These are phyloP conservation scores for Volucella inflata DNA, from an alignment of 2,888 invertebrate species.

Conservation along the genomic window DNA sequence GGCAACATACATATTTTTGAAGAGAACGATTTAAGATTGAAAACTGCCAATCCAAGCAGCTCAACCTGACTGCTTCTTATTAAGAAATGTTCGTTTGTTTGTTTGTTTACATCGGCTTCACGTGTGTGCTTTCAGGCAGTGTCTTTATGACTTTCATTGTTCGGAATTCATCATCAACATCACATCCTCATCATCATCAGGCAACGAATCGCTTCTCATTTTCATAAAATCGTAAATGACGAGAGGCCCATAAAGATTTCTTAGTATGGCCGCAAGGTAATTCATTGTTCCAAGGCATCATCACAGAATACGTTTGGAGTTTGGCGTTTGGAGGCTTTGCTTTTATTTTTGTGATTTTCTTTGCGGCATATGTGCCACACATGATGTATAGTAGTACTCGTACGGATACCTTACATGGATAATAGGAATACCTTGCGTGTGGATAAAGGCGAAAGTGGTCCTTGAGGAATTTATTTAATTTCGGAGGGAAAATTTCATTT, in stretches of 20 bases:
- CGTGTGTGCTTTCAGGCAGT: background rate
- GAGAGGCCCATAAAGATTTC: conserved; percentile 46
- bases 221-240: conserved; percentile 67
- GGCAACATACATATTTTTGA: background rate
- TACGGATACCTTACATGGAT: background rate
- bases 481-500: conserved; percentile 48
- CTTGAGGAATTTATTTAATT: conserved; percentile 71
- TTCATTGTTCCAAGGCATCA: conserved; percentile 29
- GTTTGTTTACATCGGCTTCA: conserved; percentile 20
- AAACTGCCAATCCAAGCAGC: background rate
- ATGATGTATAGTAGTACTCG: no score
- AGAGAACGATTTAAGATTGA: background rate
- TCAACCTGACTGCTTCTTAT: background rate
- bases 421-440: conserved; percentile 43
- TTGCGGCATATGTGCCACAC: conserved; percentile 53
- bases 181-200: conserved; percentile 52
- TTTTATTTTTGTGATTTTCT: conserved; percentile 1
- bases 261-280: conserved; percentile 39
- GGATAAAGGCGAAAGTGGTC: conserved; percentile 47
- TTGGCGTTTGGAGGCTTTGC: background rate
- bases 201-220: conserved; percentile 35
- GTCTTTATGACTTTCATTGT: conserved; percentile 43
- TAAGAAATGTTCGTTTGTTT: conserved; percentile 26
- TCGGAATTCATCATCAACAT: conserved; percentile 39
- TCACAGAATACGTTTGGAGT: background rate